Evolutionary conservation across 2,888 invertebrate species (phyloP), one percentile per base, ranked within the genome.

Genomic region (Tenthredo amoena): DNA sequence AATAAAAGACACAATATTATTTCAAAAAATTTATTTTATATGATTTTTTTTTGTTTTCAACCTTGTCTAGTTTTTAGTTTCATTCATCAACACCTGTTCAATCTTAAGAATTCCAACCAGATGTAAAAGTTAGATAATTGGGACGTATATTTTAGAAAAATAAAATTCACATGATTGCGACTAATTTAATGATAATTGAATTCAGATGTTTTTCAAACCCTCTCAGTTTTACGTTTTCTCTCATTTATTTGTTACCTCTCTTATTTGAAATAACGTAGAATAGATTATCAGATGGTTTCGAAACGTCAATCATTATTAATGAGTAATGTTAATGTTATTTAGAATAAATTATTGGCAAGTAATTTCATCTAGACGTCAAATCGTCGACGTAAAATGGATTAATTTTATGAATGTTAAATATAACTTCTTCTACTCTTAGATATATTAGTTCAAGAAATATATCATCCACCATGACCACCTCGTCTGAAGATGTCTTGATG

Each of bases 401-500:
- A 79, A 37, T 76, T 26, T 26, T 12, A 26, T 47, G n/a, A 47
- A n/a, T 76, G 15, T 47, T 47, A 21, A 21, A 12, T n/a, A n/a
- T 37, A 18, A 18, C 62, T 12, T 18, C 18, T 26, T 37, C 15
- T n/a, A 55, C 71, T 90, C 87, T 62, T 86, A 91, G 91, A 88
- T 88, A 88, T 86, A 88, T 89, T 89, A 84, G 89, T 89, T 88
- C 85, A 89, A 86, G 90, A 85, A 87, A 85, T 85, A 86, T 18
- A 18, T 18, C 85, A 92, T 89, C 90, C 92, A 93, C 91, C 91
- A 97, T 97, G 97, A 97, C 97, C 89, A 97, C 98, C 85, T 97
- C 97, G 87, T 98, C 98, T 85, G 99, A 99, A 94, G 99, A 99
- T 94, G 99, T 99, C 85, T 95, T 99, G 89, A 95, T 99, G 89